phyloP scores from a whole-genome alignment of 2,888 invertebrate species.

The Drosophila prostipennis region DNA sequence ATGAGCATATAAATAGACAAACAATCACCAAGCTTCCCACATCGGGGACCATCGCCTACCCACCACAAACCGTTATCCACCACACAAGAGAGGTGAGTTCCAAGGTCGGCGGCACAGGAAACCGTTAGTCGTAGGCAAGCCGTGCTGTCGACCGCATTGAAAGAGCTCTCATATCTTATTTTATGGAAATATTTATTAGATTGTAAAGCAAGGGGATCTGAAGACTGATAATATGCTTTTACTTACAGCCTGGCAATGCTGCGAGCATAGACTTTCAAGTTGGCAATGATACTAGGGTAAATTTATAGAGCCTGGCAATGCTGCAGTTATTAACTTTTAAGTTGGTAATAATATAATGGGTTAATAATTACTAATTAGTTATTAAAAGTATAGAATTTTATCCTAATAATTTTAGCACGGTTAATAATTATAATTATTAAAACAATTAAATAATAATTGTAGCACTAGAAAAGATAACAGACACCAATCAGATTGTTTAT shows the following conservation, averaged over 20 bases:
- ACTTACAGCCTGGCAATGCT: neutral
- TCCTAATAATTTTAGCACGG: no score
- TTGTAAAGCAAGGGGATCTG: no score
- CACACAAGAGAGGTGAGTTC: constrained; percentile 22
- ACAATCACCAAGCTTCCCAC: constrained; percentile 53
- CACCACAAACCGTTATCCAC: constrained; percentile 4
- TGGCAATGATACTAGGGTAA: neutral
- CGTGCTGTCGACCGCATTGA: constrained; percentile 5
- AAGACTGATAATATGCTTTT: neutral
- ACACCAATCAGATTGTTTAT: neutral
- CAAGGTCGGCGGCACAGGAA: neutral
- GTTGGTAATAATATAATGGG: no score
- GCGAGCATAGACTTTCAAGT: neutral
- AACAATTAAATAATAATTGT: no score
- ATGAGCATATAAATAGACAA: constrained; percentile 76
- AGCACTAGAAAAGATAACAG: no score
- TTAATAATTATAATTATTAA: no score
- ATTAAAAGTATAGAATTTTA: no score
- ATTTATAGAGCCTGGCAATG: no score
- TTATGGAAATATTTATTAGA: no score
- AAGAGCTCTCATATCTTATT: neutral
- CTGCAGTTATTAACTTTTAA: no score
- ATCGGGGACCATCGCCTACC: neutral
- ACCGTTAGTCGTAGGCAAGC: constrained; percentile 10
- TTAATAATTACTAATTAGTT: no score